Evolutionary conservation across 2,888 invertebrate genomes (phyloP), one percentile per base, ranked within the genome.

Genomic region (Conus canariensis): DNA sequence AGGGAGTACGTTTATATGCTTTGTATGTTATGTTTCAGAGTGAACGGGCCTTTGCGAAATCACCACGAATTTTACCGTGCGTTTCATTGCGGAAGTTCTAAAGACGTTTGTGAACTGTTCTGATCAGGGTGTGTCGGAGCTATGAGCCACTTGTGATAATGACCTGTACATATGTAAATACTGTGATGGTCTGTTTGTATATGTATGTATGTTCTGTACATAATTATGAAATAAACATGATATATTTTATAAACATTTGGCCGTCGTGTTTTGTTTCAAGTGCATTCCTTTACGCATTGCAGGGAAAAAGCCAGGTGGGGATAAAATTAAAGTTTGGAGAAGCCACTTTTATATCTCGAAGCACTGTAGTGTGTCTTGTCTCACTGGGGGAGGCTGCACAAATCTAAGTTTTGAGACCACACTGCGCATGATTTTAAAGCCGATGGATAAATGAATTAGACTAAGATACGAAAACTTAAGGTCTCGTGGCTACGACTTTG

Each of bases 31-130:
- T n/a, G 58, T 77, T 56, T 19, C 91, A 91, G 91, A 80, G 70
- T 91, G 19, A 91, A 91, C 82, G 91, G 89, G 25, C 83, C 90
- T n/a, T 88, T 91, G 2, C 85, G 80, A 59, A 91, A 86, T 85
- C 90, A 77, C 4, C 89, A 90, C 64, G 91, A 90, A 14, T 91
- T 91, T 56, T 70, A 90, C 25, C 67, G 90, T 56, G 89, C 90
- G 9, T 91, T 91, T 64, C 89, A 90, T 83, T 91, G 91, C n/a
- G 87, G 87, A 8, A 87, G 10, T 58, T 87, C 70, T 19, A 87
- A 74, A 74, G 87, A 87, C 56, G 67, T 56, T 14, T 87, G 87
- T n/a, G 87, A 87, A 12, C 56, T 87, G 56, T 87, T 87, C 87
- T 87, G 67, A 87, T 16, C 1, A 45, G 19, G 45, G 45, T 45